Evolutionary conservation across 2,113 vertebrate species (phyloP), one percentile per base, ranked within the genome.

Genomic region (Megaceryle maxima): DNA sequence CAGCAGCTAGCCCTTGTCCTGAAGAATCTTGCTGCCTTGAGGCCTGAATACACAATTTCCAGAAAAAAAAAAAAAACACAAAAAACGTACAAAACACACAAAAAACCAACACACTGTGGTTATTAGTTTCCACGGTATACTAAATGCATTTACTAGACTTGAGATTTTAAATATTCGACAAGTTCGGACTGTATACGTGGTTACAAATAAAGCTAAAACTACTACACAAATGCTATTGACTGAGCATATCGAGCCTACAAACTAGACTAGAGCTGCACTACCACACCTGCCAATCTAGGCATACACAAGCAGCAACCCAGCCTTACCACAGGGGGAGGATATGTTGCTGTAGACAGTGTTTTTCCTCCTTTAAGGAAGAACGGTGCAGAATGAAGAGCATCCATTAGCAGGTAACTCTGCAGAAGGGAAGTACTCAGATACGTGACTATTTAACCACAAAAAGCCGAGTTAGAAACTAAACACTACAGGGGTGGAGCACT

Each of bases 301-400:
- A 90, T 51, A 44, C n/a, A 90, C 51, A 96, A 94, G 79, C 87
- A 96, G 84, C 90, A 93, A 81, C 94, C 82, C 88, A 90, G 4
- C 93, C 97, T 97, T 97, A 97, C 96, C 97, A 91, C 87, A 39
- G 62, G 46, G 69, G 66, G 55, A 87, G 46, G 12, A n/a, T 66
- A 96, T 59, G 92, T 67, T 95, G 90, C 82, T 92, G 96, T 67
- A 85, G 94, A 22, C 41, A 94, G 59, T 53, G 51, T 35, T 22
- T 97, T 97, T 94, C 96, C 97, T 96, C 95, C 97, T 94, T 97
- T 97, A 95, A 97, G 97, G 97, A 97, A 97, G 95, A 96, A 97
- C 85, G 96, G 73, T 95, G 97, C 73, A 75, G 90, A 89, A 63
- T 95, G 95, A 94, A 94, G 88, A 76, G 92, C 94, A 96, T 96